Base-by-base conservation (phyloP, 2,113 vertebrate genomes). In the Tychaedon coryphoeus region DNA sequence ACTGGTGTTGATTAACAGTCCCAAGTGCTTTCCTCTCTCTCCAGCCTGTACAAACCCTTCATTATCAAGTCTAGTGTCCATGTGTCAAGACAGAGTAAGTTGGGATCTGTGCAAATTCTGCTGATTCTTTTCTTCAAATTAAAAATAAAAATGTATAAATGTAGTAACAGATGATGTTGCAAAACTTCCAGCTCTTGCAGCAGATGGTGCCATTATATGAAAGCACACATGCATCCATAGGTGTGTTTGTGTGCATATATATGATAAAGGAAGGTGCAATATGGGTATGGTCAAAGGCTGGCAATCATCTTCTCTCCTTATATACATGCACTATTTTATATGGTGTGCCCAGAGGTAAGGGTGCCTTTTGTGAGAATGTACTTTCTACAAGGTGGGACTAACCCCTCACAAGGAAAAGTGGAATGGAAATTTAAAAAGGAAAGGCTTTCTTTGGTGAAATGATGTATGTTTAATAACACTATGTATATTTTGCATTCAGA, bases 201-300 rank as follows among this genome's bases (percentile, higher is more conserved):
- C 92, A 95, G 94, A 90, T 87, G 94, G 96, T 95, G 84, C 90
- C 93, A 16, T 88, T 93, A 96, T 88, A 83, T 81, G 88, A 93
- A 83, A 48, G 45, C 84, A 82, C 51, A 89, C 51, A 90, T 42
- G 51, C 64, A 11, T 79, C 67, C 51, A 26, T 33, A 29, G 91
- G 38, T 36, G 66, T 60, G 62, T 26, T 31, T 83, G 67, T 47
- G 36, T 36, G 40, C 50, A 45, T 38, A 60, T 42, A 31, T 42
- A 43, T 1, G 28, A 71, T 71, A 31, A 54, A 77, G 74, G n/a
- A 74, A 86, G 26, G 47, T 81, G 62, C 11, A n/a, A 12, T 58
- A 25, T 22, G 20, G 75, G 3, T 40, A 12, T 45, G 73, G 57
- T 65, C 88, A 77, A 79, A 78, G 29, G 51, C 80, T 92, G 77